Base-by-base conservation (phyloP, 2,797 vertebrate species). In the Acrossocheilus wenchowensis region DNA sequence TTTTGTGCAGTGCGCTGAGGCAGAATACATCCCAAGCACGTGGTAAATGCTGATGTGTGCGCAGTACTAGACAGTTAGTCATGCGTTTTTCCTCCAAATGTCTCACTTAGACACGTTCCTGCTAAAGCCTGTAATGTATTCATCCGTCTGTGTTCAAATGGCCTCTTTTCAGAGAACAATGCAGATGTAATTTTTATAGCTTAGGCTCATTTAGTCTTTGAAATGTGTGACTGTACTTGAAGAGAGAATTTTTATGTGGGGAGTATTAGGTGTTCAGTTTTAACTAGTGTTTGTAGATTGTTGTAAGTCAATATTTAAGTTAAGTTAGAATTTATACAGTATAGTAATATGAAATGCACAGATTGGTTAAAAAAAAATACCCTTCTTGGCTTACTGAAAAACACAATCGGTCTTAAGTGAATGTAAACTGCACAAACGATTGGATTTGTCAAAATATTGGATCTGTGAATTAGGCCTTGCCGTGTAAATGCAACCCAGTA, bases 201-300 rank as follows among this genome's bases (percentile, higher is more conserved):
- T 14, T 34, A 14, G 39, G 26, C 57, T 50, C 14, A 34, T 66
- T 66, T 34, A 26, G 62, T 64, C n/a, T 34, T 26, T 68, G 77
- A 78, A 78, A 78, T 78, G 75, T 39, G 74, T 78, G 15, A 73
- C 39, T 45, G n/a, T 60, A 5, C 69, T 83, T 73, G 15, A 83
- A 75, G 19, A 48, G 19, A 7, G 14, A 11, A 64, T 77, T 52
- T 52, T 17, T 71, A 12, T 50, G 26, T 57, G 8, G 2, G 2
- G 3, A 1, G 10, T 36, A 10, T 34, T 68, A 19, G 19, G 10
- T 50, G 30, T 52, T 23, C n/a, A 6, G 41, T 5, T 73, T 45
- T n/a, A 45, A 45, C 23, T 72, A 6, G 66, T 19, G 68, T 71
- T 39, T 71, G 19, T 41, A 11, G 41, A 45, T 73, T 73, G 71